A percentile compares a stretch with the other conserved stretches of the same genome.
Evolutionary conservation across 2,888 invertebrate genomes (phyloP).

Genomic region (Protophormia terraenovae): DNA sequence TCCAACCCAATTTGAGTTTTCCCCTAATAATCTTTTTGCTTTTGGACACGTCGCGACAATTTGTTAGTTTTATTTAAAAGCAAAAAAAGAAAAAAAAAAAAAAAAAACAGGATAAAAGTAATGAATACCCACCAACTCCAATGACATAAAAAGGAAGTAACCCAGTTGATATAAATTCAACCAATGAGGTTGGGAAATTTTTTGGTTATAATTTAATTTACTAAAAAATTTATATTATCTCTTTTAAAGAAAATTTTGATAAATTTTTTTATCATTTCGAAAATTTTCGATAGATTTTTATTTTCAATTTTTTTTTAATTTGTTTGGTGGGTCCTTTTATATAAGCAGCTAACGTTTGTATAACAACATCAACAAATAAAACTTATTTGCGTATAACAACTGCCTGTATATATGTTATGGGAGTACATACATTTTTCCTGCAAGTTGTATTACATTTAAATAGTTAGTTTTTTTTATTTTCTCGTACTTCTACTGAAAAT

Average conservation of each 20-base stretch:
- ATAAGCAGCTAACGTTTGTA: neutral
- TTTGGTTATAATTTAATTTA: too few species aligned
- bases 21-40: slow-evolving; percentile 32
- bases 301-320: too few species aligned
- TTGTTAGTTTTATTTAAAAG: slow-evolving; percentile 49
- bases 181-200: too few species aligned
- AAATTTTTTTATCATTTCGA: too few species aligned
- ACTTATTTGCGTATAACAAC: neutral
- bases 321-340: slow-evolving; percentile 29
- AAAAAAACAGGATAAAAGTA: neutral
- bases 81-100: slow-evolving; percentile 11
- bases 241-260: too few species aligned
- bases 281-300: too few species aligned
- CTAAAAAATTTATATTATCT: too few species aligned
- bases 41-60: slow-evolving; percentile 52
- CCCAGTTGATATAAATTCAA: slow-evolving; percentile 17
- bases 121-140: slow-evolving; percentile 18
- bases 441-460: neutral
- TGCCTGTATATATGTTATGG: neutral
- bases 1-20: slow-evolving; percentile 13
- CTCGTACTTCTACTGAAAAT: neutral
- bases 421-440: neutral
- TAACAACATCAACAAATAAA: neutral
- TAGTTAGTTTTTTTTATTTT: slow-evolving; percentile 17
- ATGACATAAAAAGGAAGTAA: neutral